These are phyloP conservation scores for Diarsia rubi DNA, from an alignment of 2,888 invertebrate species.

Conservation along the genomic window DNA sequence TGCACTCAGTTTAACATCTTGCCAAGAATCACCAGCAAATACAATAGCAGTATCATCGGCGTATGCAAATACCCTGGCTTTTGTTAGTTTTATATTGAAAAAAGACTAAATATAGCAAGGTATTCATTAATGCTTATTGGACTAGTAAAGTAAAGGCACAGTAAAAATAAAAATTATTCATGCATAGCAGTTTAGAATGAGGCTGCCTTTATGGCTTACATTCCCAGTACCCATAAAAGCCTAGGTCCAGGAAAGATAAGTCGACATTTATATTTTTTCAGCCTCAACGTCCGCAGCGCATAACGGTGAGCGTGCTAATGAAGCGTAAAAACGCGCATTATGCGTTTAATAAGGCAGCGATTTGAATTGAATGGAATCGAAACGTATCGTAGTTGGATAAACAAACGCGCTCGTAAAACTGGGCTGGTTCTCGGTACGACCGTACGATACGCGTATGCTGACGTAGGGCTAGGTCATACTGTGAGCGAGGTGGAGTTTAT, in stretches of 20 bases:
- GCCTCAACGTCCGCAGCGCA: conserved; percentile 29
- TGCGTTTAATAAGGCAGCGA: conserved; percentile 62
- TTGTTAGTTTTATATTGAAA: too few relatives aligned
- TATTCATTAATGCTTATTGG: conserved; percentile 27
- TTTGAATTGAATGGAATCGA: conserved; percentile 70
- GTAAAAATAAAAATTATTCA: conserved; percentile 24
- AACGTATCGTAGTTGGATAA: conserved; percentile 69
- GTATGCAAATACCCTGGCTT: too few relatives aligned
- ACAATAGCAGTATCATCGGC: too few relatives aligned
- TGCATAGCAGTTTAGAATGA: conserved; percentile 5
- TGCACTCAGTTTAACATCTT: too few relatives aligned
- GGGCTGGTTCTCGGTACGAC: conserved; percentile 66
- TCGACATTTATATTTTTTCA: conserved; percentile 34
- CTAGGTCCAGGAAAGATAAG: conserved; percentile 28
- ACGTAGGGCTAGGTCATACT: conserved; percentile 34
- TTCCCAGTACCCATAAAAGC: conserved; percentile 52
- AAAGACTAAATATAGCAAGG: neutral
- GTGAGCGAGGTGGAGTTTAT: conserved; percentile 41
- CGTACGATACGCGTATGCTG: conserved; percentile 60
- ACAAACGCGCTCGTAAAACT: conserved; percentile 70
- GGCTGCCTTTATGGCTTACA: conserved; percentile 1
- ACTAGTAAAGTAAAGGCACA: neutral
- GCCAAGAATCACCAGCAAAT: too few relatives aligned
- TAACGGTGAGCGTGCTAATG: conserved; percentile 54
- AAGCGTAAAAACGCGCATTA: conserved; percentile 63